phyloP scores from a whole-genome alignment of 2,797 vertebrate species.

The Acropternis orthonyx region DNA sequence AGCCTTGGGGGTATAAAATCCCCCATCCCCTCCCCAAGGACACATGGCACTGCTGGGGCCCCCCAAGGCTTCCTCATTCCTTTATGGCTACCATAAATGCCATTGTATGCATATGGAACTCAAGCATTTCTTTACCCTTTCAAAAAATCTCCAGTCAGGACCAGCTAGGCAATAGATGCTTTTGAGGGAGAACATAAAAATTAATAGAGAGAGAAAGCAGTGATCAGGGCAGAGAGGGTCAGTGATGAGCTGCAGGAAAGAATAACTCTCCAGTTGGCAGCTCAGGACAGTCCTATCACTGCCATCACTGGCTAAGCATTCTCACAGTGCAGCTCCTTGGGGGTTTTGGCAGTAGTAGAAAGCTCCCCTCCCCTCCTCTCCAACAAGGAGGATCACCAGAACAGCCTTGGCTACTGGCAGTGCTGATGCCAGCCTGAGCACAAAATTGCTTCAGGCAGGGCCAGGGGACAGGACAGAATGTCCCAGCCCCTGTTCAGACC shows the following conservation, averaged over 20 bases:
- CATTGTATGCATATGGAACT: background rate
- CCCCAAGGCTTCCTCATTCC: constrained; percentile 34
- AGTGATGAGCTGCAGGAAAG: background rate
- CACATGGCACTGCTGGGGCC: background rate
- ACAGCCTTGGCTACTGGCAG: background rate
- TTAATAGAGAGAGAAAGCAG: background rate
- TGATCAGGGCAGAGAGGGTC: background rate
- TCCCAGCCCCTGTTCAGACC: rapidly evolving
- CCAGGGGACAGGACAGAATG: rapidly evolving
- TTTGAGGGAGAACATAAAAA: background rate
- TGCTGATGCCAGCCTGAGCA: rapidly evolving
- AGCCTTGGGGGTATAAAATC: background rate
- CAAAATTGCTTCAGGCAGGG: background rate
- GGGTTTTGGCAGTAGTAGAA: background rate
- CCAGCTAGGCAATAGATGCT: background rate
- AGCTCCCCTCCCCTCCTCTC: background rate
- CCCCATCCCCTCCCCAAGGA: background rate
- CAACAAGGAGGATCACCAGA: background rate
- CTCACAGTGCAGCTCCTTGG: background rate
- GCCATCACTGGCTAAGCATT: background rate
- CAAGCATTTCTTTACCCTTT: background rate
- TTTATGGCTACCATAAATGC: background rate
- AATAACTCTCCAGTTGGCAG: background rate
- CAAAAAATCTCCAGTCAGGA: background rate
- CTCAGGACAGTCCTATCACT: background rate